Evolutionary conservation across 2,113 vertebrate genomes (phyloP), one percentile per base, ranked within the genome.

Genomic region (Probosciger aterrimus): DNA sequence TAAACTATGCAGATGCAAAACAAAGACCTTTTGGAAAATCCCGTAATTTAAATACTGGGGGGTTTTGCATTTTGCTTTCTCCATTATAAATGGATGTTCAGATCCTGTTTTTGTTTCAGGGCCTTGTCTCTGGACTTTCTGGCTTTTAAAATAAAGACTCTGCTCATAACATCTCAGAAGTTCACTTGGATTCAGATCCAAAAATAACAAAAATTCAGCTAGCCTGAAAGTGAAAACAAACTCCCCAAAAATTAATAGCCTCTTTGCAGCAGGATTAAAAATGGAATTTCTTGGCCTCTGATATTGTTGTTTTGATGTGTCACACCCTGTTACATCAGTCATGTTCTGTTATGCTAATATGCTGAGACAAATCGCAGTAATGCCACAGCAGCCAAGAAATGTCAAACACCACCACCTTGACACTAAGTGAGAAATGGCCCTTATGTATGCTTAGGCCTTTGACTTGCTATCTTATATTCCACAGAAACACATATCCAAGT

Each of bases 291-390:
- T 96, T 92, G 93, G 95, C 93, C 83, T 93, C 41, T 68, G 75
- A 81, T 43, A 41, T 71, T 37, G 79, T 68, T 96, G 93, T 84
- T 95, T 92, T 94, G 79, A 19, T 79, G 17, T 92, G 95, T 96
- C 96, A 96, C 69, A 90, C 2, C 5, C 76, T 65, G 67, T 97
- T 93, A 90, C 67, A 96, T 96, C 95, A 96, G 55, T 97, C 95
- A 93, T 67, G 74, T 88, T 77, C 63, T 71, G 74, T 96, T 96
- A 88, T 65, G 79, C 82, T 97, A 94, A 97, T 80, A 31, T 12
- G 82, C 9, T 53, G 79, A 92, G 94, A 96, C 87, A 89, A 93
- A 86, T 93, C 93, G 43, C 82, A 81, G 91, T 11, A 84, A 80
- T 22, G 50, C 47, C 62, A 76, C 69, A 59, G 77, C 79, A 95